Evolutionary conservation across 2,888 invertebrate species (phyloP).

Genomic region (Rhagonycha lutea): DNA sequence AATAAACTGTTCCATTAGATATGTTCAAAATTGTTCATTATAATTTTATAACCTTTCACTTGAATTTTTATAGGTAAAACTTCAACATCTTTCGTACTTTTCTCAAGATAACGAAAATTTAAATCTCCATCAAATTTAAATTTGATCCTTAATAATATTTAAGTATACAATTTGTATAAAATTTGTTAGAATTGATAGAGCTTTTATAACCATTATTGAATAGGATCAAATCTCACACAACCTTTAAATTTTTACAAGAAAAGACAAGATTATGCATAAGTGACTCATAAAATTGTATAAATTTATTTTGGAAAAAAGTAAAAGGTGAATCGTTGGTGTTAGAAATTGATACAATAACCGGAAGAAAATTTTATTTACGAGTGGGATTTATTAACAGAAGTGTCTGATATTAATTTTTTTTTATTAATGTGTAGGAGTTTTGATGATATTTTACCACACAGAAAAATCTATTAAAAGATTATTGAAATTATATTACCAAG

Average conservation of each 20-base stretch:
- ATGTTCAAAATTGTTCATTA: no score
- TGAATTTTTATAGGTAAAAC: no score
- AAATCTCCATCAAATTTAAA: no score
- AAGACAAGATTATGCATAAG: background rate
- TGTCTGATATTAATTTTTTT: slow-evolving; percentile 8
- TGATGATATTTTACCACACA: slow-evolving; percentile 14
- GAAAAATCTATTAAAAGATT: slow-evolving; percentile 9
- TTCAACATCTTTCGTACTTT: no score
- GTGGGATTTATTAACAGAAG: slow-evolving; percentile 12
- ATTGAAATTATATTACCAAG: slow-evolving; percentile 22
- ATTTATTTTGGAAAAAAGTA: background rate
- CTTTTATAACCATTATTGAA: no score
- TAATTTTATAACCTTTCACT: no score
- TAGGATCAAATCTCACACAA: background rate
- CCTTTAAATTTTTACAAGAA: background rate
- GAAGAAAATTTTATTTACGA: slow-evolving; percentile 7
- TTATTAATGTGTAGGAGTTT: slow-evolving; percentile 8
- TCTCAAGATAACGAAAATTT: no score
- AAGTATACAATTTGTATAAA: no score
- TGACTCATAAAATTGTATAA: background rate
- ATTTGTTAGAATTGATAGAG: no score
- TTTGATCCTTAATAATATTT: no score
- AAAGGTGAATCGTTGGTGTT: background rate
- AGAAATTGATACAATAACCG: slow-evolving; percentile 2
- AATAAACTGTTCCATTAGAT: no score